Base-by-base conservation (phyloP, 2,888 invertebrate species). In the Diploptera punctata region DNA sequence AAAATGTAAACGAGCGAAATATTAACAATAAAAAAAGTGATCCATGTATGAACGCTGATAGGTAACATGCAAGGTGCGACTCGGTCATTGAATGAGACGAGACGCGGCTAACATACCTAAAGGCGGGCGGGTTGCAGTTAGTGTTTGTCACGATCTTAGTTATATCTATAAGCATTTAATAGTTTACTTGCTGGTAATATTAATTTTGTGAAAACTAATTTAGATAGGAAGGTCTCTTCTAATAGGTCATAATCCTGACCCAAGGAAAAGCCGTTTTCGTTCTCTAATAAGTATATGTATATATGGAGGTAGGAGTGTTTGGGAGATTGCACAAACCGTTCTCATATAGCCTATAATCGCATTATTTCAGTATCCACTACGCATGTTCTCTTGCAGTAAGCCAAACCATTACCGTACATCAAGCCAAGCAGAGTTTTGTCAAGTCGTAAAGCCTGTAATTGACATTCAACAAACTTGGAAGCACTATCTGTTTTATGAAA, bases 321-420 rank as follows among this genome's bases (percentile, higher is more conserved):
- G 47, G 16, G 7, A n/a, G 47, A 47, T 47, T 47, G 47, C 47
- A 47, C 10, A 33, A 33, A 33, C 33, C 33, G 10, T 33, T 33
- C 33, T 33, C 33, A 33, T 10, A n/a, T 9, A 13, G 38, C 3
- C 9, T 47, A n/a, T 47, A 47, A 47, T 47, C 47, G 47, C 47
- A n/a, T 47, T 47, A 47, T 7, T 38, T 13, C 38, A 13, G n/a
- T n/a, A n/a, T n/a, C n/a, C 38, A 13, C 38, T 13, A 13, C 5
- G 38, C 38, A 9, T 5, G 7, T 9, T n/a, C 47, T 47, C 47
- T 10, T 60, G 60, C 60, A 60, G 29, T 60, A 60, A 60, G 31
- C 60, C 29, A 60, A 60, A 60, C 60, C 60, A 60, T 60, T 60
- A 60, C n/a, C 29, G 60, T 60, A 31, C 60, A 60, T 60, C 29